A percentile compares a stretch with the other conserved stretches of the same genome.
These are phyloP conservation scores for Condylura cristata DNA, from an alignment of 2,113 vertebrate genomes.

Conservation along the genomic window DNA sequence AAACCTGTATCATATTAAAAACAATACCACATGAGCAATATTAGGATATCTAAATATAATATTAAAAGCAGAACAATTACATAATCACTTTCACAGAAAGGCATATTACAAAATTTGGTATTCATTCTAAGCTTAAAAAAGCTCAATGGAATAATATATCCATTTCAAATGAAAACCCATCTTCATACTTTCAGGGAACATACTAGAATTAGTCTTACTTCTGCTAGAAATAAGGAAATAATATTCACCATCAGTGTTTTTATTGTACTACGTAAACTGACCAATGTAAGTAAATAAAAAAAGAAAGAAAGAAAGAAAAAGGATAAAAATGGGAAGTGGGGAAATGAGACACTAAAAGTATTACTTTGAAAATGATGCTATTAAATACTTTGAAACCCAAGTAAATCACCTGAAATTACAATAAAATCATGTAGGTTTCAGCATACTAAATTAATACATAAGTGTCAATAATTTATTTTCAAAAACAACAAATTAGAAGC, in stretches of 20 bases:
- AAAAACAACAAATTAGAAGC: neutral
- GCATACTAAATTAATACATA: conserved; percentile 25
- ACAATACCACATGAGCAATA: neutral
- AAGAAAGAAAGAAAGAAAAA: neutral
- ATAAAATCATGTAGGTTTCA: neutral
- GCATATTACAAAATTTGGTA: neutral
- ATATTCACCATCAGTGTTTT: neutral
- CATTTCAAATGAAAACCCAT: neutral
- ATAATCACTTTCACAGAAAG: neutral
- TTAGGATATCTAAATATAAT: conserved; percentile 29
- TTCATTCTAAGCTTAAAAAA: neutral
- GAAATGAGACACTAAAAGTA: neutral
- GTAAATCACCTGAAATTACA: conserved; percentile 24
- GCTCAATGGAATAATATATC: neutral
- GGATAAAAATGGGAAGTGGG: neutral
- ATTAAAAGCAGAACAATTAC: neutral
- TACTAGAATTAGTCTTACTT: neutral
- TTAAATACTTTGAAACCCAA: conserved; percentile 38
- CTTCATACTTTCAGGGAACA: neutral
- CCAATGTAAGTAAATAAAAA: neutral
- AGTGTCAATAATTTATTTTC: neutral
- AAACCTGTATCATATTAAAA: neutral
- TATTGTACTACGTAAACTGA: neutral
- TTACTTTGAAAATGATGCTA: conserved; percentile 17
- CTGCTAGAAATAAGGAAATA: neutral